Evolutionary conservation across 2,888 invertebrate genomes (phyloP), one percentile per base, ranked within the genome.

Genomic region (Odontothrips loti): DNA sequence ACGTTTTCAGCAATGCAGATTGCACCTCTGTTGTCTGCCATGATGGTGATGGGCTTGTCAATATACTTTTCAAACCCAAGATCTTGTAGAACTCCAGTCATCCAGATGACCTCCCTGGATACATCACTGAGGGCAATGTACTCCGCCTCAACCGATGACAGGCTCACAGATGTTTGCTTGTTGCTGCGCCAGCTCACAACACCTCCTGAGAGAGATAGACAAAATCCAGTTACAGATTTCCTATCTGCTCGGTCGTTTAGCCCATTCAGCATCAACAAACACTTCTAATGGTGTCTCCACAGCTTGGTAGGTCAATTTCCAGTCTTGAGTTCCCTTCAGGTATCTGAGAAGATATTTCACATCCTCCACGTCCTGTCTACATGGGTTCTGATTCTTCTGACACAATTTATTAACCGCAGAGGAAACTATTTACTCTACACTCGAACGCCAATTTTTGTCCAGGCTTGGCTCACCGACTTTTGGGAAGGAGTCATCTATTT

Each of bases 211-310:
- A 68, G 3, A 27, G 68, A 79, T 17, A 81, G 80, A 29, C 27
- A 79, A 47, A 75, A 81, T 17, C 81, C 81, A 27, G 80, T 81
- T 47, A 79, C 34, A 27, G 80, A 81, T 29, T 68, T 47, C 80
- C 82, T 79, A 20, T 82, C 82, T 12, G 17, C 29, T 17, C 58
- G 58, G 80, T 80, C 27, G 12, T 81, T 80, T 34, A n/a, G 47
- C 80, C 80, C 81, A 81, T 20, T 81, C 81, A 47, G 81, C 81
- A 47, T 81, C 81, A 15, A 80, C 80, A n/a, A 11, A 81, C 10
- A 68, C 80, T 80, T 63, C 79, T 12, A 81, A 27, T 43, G 23
- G 27, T 79, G 29, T 27, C 23, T 68, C 75, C 6, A 6, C 20
- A 17, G 11, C 20, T 11, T 27, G 63, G 12, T 27, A 82, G 9